phyloP scores from a whole-genome alignment of 2,888 invertebrate species.

The Megalurothrips usitatus region DNA sequence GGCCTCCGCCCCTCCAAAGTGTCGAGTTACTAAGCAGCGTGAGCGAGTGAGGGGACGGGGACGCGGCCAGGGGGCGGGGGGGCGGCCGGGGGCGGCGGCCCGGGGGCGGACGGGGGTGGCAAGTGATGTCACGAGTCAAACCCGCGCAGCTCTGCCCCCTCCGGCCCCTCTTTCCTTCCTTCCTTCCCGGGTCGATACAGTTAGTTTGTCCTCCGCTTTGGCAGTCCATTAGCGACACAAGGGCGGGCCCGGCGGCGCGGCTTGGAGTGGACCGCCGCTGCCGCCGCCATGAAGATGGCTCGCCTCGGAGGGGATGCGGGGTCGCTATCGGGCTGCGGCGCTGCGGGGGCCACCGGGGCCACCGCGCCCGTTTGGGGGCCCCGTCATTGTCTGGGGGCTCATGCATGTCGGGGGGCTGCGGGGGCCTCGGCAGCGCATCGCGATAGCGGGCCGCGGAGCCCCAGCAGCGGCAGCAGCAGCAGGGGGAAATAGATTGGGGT shows the following conservation, averaged over 20 bases:
- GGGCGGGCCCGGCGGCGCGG: too few species aligned
- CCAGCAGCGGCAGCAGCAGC: neutral
- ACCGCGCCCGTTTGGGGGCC: neutral
- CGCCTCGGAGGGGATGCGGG: too few species aligned
- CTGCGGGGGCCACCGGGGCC: neutral
- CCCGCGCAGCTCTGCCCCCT: neutral
- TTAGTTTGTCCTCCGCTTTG: neutral
- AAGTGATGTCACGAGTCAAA: neutral
- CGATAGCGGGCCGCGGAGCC: neutral
- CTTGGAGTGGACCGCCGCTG: too few species aligned
- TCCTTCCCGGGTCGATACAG: neutral
- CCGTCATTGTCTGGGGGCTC: neutral
- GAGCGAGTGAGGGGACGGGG: neutral
- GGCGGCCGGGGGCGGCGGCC: neutral
- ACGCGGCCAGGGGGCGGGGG: neutral
- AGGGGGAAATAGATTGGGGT: neutral
- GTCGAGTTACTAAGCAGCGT: constrained; percentile 2
- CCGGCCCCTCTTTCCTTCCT: neutral
- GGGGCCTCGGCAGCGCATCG: neutral
- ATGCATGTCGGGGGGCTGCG: neutral
- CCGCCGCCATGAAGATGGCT: too few species aligned
- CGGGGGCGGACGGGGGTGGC: neutral
- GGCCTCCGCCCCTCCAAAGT: neutral
- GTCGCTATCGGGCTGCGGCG: too few species aligned
- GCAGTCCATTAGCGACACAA: neutral